Percentiles rank a stretch among this genome's conserved stretches.
These are phyloP conservation scores for Brachionus sp. DNA, from an alignment of 1,140 invertebrate species.

Conservation along the genomic window DNA sequence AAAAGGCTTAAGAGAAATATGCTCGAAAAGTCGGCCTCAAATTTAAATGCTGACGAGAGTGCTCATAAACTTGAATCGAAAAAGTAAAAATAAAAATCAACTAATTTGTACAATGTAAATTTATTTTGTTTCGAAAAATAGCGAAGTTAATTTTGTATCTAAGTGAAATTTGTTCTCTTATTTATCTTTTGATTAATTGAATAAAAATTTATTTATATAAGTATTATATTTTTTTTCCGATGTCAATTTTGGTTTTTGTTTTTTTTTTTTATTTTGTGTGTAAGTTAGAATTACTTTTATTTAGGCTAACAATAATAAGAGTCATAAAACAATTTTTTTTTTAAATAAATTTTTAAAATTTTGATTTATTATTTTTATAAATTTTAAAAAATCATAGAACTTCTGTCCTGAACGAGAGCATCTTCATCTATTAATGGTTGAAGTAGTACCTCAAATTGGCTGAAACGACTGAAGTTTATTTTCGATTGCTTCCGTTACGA, in stretches of 20 bases:
- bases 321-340: too few species aligned
- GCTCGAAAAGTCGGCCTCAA: conserved; percentile 6
- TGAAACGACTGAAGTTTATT: too few species aligned
- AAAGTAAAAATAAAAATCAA: neutral
- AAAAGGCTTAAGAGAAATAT: conserved; percentile 37
- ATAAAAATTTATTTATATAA: neutral
- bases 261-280: neutral
- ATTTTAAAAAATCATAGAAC: too few species aligned
- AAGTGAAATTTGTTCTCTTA: neutral
- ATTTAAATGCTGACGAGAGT: neutral
- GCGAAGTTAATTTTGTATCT: neutral
- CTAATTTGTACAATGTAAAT: neutral
- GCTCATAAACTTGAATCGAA: neutral
- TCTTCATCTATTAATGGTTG: too few species aligned
- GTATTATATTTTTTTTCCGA: neutral
- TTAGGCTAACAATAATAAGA: too few species aligned
- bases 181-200: neutral
- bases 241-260: neutral
- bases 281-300: too few species aligned
- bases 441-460: too few species aligned
- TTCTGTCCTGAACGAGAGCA: too few species aligned
- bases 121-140: neutral
- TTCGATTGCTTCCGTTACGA: too few species aligned
- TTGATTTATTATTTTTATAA: too few species aligned
- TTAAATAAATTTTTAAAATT: too few species aligned